Base-by-base conservation (phyloP, 2,888 invertebrate genomes). In the Deilephila elpenor region DNA sequence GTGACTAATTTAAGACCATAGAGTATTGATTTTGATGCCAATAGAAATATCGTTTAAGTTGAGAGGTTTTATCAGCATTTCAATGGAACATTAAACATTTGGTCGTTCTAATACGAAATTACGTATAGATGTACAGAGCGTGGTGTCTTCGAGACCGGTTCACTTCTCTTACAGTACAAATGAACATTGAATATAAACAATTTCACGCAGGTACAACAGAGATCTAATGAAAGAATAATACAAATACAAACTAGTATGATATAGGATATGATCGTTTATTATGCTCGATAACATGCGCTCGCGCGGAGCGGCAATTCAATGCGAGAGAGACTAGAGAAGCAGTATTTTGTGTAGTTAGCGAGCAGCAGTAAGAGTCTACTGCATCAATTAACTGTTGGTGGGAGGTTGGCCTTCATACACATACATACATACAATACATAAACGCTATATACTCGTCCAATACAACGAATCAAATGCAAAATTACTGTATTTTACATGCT, bases 201-300 rank as follows among this genome's bases (percentile, higher is more conserved):
- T 91, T 92, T 91, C 87, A 93, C 91, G 91, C 94, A 94, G 94
- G 94, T 94, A 94, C 94, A 92, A 93, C 92, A 94, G 94, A 94
- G 94, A 94, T 94, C 94, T 94, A 94, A 92, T 93, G 92, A 93
- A 93, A 93, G 88, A 93, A 93, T 94, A 94, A 94, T 94, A 93
- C 92, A 85, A 93, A 90, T 91, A 93, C 88, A 90, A 91, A 93
- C 94, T 94, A 94, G 88, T 88, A 88, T 90, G 85, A 91, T 88
- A 88, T 91, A 94, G 93, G 93, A 94, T 93, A 93, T 93, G 91
- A 91, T 89, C 86, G 88, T 89, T 90, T 90, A 94, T 94, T 94
- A 94, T 94, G 94, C 94, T 90, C 93, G 91, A 89, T 91, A 91
- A 91, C 89, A 88, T 87, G 88, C 87, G 87, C 90, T 88, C 88